Evolutionary conservation across 1,140 invertebrate species (phyloP), one percentile per base, ranked within the genome.

Genomic region (Brachionus calyciflorus): DNA sequence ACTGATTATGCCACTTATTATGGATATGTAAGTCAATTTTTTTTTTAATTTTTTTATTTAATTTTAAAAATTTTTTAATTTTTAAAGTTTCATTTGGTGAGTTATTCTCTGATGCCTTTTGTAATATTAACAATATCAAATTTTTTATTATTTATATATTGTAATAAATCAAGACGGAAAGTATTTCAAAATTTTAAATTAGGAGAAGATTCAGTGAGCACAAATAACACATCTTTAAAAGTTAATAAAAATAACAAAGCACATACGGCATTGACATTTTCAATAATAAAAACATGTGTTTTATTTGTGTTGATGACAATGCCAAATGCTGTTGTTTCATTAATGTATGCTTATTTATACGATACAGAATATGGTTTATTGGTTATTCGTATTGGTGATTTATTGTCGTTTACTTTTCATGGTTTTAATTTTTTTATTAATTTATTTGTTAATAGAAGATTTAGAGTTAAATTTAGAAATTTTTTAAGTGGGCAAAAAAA

Each of bases 281-380:
- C n/a, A n/a, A n/a, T 63, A 17, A 63, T 63, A 1, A 37, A 17
- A 19, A 63, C 33, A 19, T 17, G 28, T 9, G n/a, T 63, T 9
- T 9, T 40, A 17, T 63, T 63, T 63, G 19, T 63, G 14, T 40
- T 63, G 6, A 63, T 41, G 17, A 63, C 57, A 10, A 12, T 63
- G 19, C 57, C 57, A 63, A 63, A 63, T 63, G 57, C 57, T 17
- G 33, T 63, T n/a, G 57, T 63, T 14, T 63, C 33, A 17, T 33
- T 63, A 10, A n/a, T 63, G 33, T 63, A 63, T 19, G 21, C 57
- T 2, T 40, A 6, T 14, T 21, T 63, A 17, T 28, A 14, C 10
- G 9, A 3, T 0, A 17, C 19, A 4, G 57, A 63, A 40, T 7
- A 19, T 1, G 57, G 57, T n/a, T 63, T 63, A 37, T 40, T 63